Evolutionary conservation across 2,888 invertebrate genomes (phyloP).

Genomic region (Melolontha melolontha): DNA sequence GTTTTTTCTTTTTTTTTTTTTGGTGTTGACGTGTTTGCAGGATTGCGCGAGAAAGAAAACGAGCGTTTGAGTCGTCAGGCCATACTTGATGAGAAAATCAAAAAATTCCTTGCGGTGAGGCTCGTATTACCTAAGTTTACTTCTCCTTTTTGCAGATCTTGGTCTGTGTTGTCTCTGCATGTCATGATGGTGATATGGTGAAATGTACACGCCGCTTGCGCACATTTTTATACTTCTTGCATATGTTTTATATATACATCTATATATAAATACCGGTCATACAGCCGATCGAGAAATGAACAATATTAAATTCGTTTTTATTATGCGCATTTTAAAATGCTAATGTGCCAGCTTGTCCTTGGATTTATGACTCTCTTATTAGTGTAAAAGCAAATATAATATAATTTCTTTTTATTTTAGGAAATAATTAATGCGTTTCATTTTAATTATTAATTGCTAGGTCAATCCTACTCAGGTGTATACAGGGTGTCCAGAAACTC

Average conservation of each 20-base stretch:
- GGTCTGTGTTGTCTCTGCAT: slow-evolving; percentile 58
- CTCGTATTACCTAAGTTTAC: slow-evolving; percentile 15
- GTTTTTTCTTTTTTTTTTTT: neutral
- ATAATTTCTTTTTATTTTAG: too few species aligned
- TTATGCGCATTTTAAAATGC: neutral
- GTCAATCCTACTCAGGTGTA: too few species aligned
- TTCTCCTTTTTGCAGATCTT: slow-evolving; percentile 36
- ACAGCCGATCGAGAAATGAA: too few species aligned
- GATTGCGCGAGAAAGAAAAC: slow-evolving; percentile 68
- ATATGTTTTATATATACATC: slow-evolving; percentile 8
- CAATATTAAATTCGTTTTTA: too few species aligned
- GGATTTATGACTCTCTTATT: slow-evolving; percentile 16
- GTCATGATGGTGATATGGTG: slow-evolving; percentile 53
- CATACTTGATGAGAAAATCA: slow-evolving; percentile 92
- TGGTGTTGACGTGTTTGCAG: slow-evolving; percentile 26
- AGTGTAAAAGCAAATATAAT: too few species aligned
- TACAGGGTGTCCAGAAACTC: too few species aligned
- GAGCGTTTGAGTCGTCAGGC: slow-evolving; percentile 86
- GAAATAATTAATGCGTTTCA: neutral
- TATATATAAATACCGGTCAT: neutral
- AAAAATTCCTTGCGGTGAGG: slow-evolving; percentile 93
- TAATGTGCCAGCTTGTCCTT: slow-evolving; percentile 45
- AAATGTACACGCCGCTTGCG: slow-evolving; percentile 62
- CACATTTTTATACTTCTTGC: slow-evolving; percentile 52
- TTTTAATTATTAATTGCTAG: slow-evolving; percentile 2